phyloP scores from a whole-genome alignment of 2,888 invertebrate species.

The Parnassius orleans region DNA sequence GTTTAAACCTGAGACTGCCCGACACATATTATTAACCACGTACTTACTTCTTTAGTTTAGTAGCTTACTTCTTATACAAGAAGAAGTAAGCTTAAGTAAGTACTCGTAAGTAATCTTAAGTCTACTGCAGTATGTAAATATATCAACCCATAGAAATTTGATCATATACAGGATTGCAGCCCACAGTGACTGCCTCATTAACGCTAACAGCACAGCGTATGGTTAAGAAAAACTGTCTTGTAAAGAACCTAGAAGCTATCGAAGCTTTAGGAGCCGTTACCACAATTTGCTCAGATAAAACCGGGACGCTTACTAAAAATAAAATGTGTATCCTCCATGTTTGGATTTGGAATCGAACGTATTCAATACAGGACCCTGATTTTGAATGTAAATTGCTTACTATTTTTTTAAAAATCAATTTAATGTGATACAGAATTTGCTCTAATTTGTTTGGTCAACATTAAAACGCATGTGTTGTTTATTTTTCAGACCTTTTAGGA shows the following conservation, averaged over 20 bases:
- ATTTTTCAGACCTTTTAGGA: constrained; percentile 48
- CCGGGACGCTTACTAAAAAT: constrained; percentile 98
- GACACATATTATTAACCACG: too few species aligned
- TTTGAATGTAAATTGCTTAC: constrained; percentile 42
- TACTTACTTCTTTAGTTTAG: too few species aligned
- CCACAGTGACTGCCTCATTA: constrained; percentile 98
- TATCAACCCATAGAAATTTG: neutral
- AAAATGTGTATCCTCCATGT: constrained; percentile 99
- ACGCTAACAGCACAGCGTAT: constrained; percentile 98
- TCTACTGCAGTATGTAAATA: too few species aligned
- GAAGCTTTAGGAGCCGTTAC: constrained; percentile 99
- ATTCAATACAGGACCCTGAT: constrained; percentile 87
- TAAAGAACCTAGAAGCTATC: constrained; percentile 99
- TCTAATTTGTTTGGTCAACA: neutral
- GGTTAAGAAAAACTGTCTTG: constrained; percentile 98
- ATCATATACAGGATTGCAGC: constrained; percentile 86
- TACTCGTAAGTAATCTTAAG: too few species aligned
- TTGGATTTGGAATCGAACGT: constrained; percentile 96
- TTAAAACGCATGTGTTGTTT: constrained; percentile 11
- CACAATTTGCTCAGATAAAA: constrained; percentile 99
- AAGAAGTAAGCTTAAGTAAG: too few species aligned
- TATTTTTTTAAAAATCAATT: neutral
- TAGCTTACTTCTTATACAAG: too few species aligned
- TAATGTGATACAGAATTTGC: neutral
- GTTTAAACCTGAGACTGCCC: too few species aligned